Evolutionary conservation across 2,888 invertebrate species (phyloP), one percentile per base, ranked within the genome.

Genomic region (Cephus sareptanus): DNA sequence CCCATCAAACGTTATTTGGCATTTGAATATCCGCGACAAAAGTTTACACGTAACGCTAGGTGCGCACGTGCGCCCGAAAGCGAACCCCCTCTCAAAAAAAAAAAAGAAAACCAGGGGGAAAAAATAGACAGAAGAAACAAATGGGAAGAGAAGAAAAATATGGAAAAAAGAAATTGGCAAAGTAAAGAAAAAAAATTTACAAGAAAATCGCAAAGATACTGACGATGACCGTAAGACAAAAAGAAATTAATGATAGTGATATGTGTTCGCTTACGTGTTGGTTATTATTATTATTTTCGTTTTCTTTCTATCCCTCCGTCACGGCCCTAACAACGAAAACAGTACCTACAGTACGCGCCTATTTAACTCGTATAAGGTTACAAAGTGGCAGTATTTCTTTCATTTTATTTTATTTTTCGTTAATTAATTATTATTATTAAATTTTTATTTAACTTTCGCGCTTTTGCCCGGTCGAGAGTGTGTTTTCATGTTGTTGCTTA

Each of bases 361-460:
- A 33, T 31, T 69, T 33, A 31, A 30, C 70, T 70, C 74, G 74
- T 30, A n/a, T 40, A 35, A 74, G 33, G n/a, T 33, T 35, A 82
- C 83, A 83, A 85, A 85, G 81, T 85, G 85, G 83, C 83, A 84
- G 83, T 86, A 82, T 68, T 74, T 69, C 73, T 68, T 82, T 82
- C 76, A 78, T 80, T 80, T 80, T 77, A 37, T 71, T 70, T 69
- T 73, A 6, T 37, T 37, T 30, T 34, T 75, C 13, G 73, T 33
- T 33, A 78, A 74, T 81, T 81, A 78, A 76, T 69, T 79, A 80
- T 73, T 37, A 40, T 77, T 79, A 56, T 80, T 78, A 15, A 40
- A 40, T 40, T 40, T 40, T 0, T 15, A 40, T 40, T 40, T 15
- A 40, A 40, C 37, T 40, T 40, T 40, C 37, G 37, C 37, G 37